Base-by-base conservation (phyloP, 2,888 invertebrate genomes). In the Lumbricus terrestris region DNA sequence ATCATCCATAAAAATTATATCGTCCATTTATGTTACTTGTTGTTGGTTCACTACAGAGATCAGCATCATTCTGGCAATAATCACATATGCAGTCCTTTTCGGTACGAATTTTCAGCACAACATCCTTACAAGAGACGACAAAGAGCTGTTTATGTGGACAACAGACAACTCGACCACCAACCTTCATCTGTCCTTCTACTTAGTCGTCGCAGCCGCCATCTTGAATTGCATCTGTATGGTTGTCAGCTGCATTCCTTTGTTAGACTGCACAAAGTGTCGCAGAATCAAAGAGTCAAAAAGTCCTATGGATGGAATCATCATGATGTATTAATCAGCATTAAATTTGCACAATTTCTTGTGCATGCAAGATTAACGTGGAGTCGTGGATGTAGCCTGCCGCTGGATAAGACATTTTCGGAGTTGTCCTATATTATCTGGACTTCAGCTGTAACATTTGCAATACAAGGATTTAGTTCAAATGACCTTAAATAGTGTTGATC, bases 21-120 rank as follows among this genome's bases (percentile, higher is more conserved):
- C n/a, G n/a, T n/a, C n/a, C n/a, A n/a, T n/a, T n/a, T n/a, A n/a
- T 69, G 69, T 69, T n/a, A 69, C 69, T 69, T 69, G 69, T 4
- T 69, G 69, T 69, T 69, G 29, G 29, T n/a, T 69, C n/a, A 69
- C n/a, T 69, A n/a, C n/a, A 69, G 69, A 69, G 69, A 6, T 6
- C 69, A 69, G 69, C 69, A 69, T n/a, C 5, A n/a, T 69, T 29
- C 69, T 69, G n/a, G 69, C 69, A 69, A 69, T n/a, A 69, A 69
- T 69, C 69, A 69, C 69, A n/a, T 69, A 69, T 69, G n/a, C 69
- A n/a, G 69, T 69, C n/a, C 69, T 69, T n/a, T 69, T 69, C n/a
- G 29, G 69, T 13, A 69, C 69, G 11, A 69, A 69, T n/a, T 69
- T 69, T 69, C 69, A 69, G n/a, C 69, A n/a, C 69, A 69, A 69